Percentiles rank a stretch among this genome's conserved stretches.
phyloP scores from a whole-genome alignment of 2,113 vertebrate genomes.

The Phoenicopterus ruber region DNA sequence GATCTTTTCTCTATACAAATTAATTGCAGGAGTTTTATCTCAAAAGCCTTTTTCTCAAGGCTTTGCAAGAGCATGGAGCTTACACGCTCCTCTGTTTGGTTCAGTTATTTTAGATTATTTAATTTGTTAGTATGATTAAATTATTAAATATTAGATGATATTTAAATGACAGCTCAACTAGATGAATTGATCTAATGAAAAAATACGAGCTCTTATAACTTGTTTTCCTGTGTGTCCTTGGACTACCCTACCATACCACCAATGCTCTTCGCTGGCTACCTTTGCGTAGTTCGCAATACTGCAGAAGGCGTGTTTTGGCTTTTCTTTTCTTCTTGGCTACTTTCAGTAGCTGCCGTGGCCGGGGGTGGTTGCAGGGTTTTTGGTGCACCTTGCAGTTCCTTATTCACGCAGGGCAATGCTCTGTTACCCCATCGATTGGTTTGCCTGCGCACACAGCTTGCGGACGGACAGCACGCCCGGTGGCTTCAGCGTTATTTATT shows the following conservation, averaged over 20 bases:
- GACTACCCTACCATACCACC: neutral
- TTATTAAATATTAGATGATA: neutral
- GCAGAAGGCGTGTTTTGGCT: neutral
- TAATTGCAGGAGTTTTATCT: neutral
- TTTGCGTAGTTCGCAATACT: neutral
- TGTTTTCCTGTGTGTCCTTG: neutral
- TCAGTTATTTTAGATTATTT: neutral
- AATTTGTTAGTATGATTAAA: neutral
- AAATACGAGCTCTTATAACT: neutral
- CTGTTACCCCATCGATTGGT: neutral
- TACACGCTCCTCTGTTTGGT: rapidly evolving
- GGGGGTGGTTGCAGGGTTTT: rapidly evolving
- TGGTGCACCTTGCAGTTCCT: too few relatives aligned
- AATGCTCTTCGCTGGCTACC: neutral
- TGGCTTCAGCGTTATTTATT: neutral
- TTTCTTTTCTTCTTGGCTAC: neutral
- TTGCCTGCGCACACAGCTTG: neutral
- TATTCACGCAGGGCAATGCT: neutral
- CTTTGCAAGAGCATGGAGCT: neutral
- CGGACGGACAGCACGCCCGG: neutral
- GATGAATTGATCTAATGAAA: neutral
- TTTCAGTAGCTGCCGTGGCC: neutral
- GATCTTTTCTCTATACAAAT: neutral
- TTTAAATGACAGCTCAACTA: neutral
- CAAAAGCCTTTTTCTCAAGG: neutral